phyloP scores from a whole-genome alignment of 2,797 vertebrate species.

The Lycodopsis pacificus region DNA sequence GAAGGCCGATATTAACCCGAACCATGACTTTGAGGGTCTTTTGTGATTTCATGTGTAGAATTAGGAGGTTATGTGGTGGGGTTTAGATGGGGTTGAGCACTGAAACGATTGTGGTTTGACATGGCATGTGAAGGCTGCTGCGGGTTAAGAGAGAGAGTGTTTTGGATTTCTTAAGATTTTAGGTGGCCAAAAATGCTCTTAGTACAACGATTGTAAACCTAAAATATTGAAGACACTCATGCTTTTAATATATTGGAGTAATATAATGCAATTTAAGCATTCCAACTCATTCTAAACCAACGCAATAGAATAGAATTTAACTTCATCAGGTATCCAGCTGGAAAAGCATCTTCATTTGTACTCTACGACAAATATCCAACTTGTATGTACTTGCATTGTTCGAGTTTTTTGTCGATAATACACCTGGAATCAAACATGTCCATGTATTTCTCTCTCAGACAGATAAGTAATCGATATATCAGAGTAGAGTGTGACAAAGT shows the following conservation, averaged over 20 bases:
- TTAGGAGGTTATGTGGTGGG: slow-evolving; percentile 57
- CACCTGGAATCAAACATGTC: slow-evolving; percentile 48
- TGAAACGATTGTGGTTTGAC: slow-evolving; percentile 73
- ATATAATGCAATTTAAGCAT: neutral
- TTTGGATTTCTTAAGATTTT: slow-evolving; percentile 54
- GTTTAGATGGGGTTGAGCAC: slow-evolving; percentile 45
- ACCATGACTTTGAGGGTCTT: slow-evolving; percentile 77
- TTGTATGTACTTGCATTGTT: neutral
- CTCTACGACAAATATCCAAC: neutral
- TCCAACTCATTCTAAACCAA: neutral
- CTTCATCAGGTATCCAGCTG: neutral
- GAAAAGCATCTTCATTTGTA: neutral
- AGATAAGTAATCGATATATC: slow-evolving; percentile 77
- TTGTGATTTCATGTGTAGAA: slow-evolving; percentile 72
- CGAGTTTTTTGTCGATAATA: neutral
- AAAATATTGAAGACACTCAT: slow-evolving; percentile 10
- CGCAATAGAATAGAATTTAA: neutral
- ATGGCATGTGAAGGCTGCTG: slow-evolving; percentile 74
- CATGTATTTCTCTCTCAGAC: slow-evolving; percentile 66
- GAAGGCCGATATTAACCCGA: slow-evolving; percentile 71
- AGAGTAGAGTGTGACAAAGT: slow-evolving; percentile 76
- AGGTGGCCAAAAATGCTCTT: slow-evolving; percentile 23
- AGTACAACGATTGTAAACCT: neutral
- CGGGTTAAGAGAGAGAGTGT: slow-evolving; percentile 58
- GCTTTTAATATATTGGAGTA: neutral